phyloP scores from a whole-genome alignment of 2,113 vertebrate species.

The Pipra filicauda region DNA sequence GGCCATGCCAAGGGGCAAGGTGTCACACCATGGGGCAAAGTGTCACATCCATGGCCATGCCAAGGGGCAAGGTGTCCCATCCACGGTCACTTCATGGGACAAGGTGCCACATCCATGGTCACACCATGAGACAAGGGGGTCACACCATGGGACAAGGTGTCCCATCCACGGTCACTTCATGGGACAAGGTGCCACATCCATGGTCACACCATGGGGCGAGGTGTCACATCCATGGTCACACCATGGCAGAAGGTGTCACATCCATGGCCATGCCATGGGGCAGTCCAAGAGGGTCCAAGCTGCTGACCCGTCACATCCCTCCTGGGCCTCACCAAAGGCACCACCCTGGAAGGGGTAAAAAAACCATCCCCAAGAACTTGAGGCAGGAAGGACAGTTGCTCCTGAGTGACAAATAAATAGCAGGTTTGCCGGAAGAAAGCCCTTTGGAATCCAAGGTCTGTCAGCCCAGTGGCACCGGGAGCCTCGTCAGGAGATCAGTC shows the following conservation, averaged over 20 bases:
- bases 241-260: neutral
- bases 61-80: neutral
- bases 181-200: neutral
- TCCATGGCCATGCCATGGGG: neutral
- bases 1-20: neutral
- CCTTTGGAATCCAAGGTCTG: neutral
- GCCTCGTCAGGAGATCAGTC: neutral
- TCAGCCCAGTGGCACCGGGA: rapidly evolving
- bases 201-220: rapidly evolving
- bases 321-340: neutral
- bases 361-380: neutral
- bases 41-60: neutral
- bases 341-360: no score
- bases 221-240: neutral
- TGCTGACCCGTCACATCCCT: neutral
- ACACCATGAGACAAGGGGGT: neutral
- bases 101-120: no score
- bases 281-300: neutral
- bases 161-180: neutral
- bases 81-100: neutral
- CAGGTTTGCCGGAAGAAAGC: neutral
- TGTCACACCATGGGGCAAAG: neutral
- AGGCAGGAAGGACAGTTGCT: neutral
- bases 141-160: neutral
- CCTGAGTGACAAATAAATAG: constrained; percentile 29